phyloP scores from a whole-genome alignment of 2,113 vertebrate genomes.

The Rafetus swinhoei region DNA sequence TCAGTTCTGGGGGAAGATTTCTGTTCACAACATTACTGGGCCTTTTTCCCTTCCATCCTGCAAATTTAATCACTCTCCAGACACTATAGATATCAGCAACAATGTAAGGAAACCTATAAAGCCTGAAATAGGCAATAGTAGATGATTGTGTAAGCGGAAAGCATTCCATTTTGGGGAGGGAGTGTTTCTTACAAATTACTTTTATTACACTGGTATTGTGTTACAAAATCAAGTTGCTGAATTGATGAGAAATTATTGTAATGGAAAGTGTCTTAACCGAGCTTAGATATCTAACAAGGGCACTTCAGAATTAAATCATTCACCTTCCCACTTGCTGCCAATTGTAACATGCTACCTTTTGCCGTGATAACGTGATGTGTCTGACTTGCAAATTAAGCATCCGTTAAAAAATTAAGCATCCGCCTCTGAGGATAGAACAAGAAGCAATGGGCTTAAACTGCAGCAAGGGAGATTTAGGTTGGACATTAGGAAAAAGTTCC shows the following conservation, averaged over 20 bases:
- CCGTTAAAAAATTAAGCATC: neutral
- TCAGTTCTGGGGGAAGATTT: neutral
- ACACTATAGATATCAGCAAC: neutral
- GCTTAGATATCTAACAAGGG: slow-evolving; percentile 65
- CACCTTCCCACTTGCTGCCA: slow-evolving; percentile 74
- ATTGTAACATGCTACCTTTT: slow-evolving; percentile 61
- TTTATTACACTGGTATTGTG: slow-evolving; percentile 33
- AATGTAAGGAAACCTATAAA: slow-evolving; percentile 13
- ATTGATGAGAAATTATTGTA: slow-evolving; percentile 51
- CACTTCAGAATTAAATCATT: slow-evolving; percentile 53
- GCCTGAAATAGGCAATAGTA: slow-evolving; percentile 13
- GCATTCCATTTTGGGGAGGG: slow-evolving; percentile 5
- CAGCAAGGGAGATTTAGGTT: too few species aligned
- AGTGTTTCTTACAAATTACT: slow-evolving; percentile 33
- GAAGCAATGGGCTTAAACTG: too few species aligned
- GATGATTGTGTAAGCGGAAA: slow-evolving; percentile 3
- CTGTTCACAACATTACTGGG: neutral
- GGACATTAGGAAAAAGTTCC: too few species aligned
- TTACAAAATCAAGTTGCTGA: slow-evolving; percentile 58
- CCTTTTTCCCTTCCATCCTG: neutral
- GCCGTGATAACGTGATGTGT: slow-evolving; percentile 60
- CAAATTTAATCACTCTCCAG: slow-evolving; percentile 18
- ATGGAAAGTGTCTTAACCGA: slow-evolving; percentile 53
- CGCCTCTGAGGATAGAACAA: too few species aligned
- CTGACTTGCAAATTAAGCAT: slow-evolving; percentile 54